These are phyloP conservation scores for Dyspetes luteomarginatus DNA, from an alignment of 2,888 invertebrate species.

Conservation along the genomic window DNA sequence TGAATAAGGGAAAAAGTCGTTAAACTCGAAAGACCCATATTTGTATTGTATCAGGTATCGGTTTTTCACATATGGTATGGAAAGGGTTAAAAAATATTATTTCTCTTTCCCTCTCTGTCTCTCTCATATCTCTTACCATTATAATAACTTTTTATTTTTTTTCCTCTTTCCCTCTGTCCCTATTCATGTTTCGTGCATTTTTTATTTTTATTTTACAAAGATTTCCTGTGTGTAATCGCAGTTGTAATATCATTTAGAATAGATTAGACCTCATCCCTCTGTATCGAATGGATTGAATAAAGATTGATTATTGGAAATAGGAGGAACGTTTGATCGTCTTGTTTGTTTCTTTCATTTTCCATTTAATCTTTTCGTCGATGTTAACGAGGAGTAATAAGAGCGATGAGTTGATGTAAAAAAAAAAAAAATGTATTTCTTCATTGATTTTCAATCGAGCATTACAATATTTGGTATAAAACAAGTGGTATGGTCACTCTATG, in stretches of 20 bases:
- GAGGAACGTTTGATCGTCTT: background rate
- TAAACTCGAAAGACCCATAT: too few relatives aligned
- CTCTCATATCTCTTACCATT: constrained; percentile 42
- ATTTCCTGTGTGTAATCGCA: constrained; percentile 60
- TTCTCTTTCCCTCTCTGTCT: too few relatives aligned
- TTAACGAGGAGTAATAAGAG: background rate
- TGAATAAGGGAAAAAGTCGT: too few relatives aligned
- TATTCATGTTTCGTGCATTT: constrained; percentile 58
- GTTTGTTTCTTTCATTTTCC: background rate
- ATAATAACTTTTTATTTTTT: constrained; percentile 44
- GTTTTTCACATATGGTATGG: too few relatives aligned
- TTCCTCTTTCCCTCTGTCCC: constrained; percentile 23
- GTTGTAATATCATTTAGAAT: constrained; percentile 60
- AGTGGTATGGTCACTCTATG: constrained; percentile 37
- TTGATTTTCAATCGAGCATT: constrained; percentile 60
- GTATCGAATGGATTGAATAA: constrained; percentile 66
- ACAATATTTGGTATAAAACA: constrained; percentile 58
- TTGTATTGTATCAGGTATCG: too few relatives aligned
- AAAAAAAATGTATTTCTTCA: constrained; percentile 57
- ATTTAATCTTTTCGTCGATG: background rate
- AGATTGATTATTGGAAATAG: constrained; percentile 63
- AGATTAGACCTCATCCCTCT: constrained; percentile 58
- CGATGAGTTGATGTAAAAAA: constrained; percentile 45
- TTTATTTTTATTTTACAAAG: constrained; percentile 55
- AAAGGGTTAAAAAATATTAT: too few relatives aligned